These are phyloP conservation scores for Drosophila malerkotliana DNA, from an alignment of 1,140 invertebrate species.

Conservation along the genomic window DNA sequence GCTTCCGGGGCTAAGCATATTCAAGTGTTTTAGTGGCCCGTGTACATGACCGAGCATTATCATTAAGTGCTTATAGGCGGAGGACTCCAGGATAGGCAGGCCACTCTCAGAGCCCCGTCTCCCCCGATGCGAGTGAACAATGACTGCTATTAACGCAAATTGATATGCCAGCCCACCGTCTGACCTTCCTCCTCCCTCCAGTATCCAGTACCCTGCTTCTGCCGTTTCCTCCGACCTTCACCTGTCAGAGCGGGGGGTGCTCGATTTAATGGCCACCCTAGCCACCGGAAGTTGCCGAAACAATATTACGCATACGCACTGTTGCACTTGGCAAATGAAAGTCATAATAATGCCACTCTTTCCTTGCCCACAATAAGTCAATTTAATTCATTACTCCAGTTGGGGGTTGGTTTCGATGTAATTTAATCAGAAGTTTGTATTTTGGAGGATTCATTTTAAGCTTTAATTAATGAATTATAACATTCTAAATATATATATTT, in stretches of 20 bases:
- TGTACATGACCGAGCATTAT: constrained; percentile 81
- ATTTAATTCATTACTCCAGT: constrained; percentile 13
- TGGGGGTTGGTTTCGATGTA: too few relatives aligned
- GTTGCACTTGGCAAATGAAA: constrained; percentile 27
- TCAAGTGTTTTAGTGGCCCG: constrained; percentile 81
- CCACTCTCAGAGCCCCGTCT: neutral
- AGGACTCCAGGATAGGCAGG: constrained; percentile 14
- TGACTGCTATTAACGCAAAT: constrained; percentile 81
- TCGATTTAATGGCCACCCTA: constrained; percentile 34
- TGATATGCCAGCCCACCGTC: constrained; percentile 56
- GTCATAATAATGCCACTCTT: constrained; percentile 8
- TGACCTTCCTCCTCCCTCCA: neutral
- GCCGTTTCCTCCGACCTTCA: constrained; percentile 3
- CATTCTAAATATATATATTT: too few relatives aligned
- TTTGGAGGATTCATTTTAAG: too few relatives aligned
- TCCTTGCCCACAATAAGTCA: neutral
- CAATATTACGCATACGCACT: constrained; percentile 60
- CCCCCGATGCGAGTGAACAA: constrained; percentile 54
- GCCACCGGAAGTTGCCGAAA: constrained; percentile 46
- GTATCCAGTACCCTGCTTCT: neutral
- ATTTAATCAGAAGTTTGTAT: too few relatives aligned
- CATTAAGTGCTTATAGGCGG: constrained; percentile 81
- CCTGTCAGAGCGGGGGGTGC: constrained; percentile 10
- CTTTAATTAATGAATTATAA: too few relatives aligned
- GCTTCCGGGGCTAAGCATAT: constrained; percentile 81